Base-by-base conservation (phyloP, 2,888 invertebrate genomes). In the Cylindroiulus punctatus region DNA sequence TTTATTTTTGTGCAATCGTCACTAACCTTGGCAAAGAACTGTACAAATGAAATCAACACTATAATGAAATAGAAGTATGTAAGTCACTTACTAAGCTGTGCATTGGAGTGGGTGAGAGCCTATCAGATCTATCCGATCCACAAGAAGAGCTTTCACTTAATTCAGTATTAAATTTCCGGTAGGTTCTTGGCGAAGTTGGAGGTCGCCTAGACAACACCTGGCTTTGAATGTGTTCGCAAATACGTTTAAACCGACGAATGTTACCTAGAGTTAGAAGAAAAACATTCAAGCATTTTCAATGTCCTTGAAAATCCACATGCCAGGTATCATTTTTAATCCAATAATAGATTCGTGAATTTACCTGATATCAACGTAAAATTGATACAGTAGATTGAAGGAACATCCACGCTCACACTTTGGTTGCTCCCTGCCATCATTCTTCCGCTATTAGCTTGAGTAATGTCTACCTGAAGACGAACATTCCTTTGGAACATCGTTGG, bases 401-500 rank as follows among this genome's bases (percentile, higher is more conserved):
- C 47, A 81, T 84, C 87, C 26, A 32, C 44, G 81, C 85, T 81
- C 44, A 84, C 82, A 81, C 47, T 83, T 87, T 87, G 86, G 32
- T 82, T 83, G 84, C 83, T 65, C 65, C 81, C 84, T 40, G 22
- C 65, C 19, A 44, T 5, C 22, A 30, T 42, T 26, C 86, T 86
- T 32, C 86, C 87, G 42, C 89, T 94, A 94, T 36, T 94, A 87
- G 91, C 91, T 86, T 91, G 90, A 83, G 91, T 90, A 87, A 92
- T 91, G 89, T 91, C 91, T 86, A 91, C 91, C 93, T 98, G 98
- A 92, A 98, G 98, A 88, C 98, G 93, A 40, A 98, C 98, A 91
- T 98, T 98, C 89, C 98, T 92, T 90, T 98, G 97, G 91, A 98
- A 98, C 96, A 98, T 97, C 88, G 97, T 97, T 32, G 97, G 96